These are phyloP conservation scores for Eupithecia subumbrata DNA, from an alignment of 2,888 invertebrate species.

Conservation along the genomic window DNA sequence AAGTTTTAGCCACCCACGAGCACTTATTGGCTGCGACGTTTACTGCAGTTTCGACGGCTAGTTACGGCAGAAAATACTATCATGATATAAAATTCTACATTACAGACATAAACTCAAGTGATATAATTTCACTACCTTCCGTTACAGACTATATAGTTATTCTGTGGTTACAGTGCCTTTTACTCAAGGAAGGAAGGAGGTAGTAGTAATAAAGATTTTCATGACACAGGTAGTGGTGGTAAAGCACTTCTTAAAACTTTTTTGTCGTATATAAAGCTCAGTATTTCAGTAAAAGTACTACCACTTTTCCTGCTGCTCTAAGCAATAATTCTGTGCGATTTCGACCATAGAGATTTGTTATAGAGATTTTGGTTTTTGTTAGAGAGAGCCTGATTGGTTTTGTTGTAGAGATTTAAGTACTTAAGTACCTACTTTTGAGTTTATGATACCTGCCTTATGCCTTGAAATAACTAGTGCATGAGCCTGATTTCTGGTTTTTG, in stretches of 20 bases:
- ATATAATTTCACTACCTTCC: slow-evolving; percentile 1
- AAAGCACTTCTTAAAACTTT: background rate
- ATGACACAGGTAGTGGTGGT: background rate
- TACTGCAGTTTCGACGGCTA: slow-evolving; percentile 10
- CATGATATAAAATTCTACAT: slow-evolving; percentile 6
- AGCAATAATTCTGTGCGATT: background rate
- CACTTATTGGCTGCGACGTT: slow-evolving; percentile 9
- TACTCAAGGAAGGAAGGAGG: background rate
- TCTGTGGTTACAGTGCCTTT: background rate
- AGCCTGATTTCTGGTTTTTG: too few relatives aligned
- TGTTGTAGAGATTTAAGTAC: background rate
- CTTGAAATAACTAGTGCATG: background rate
- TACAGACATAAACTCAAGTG: background rate
- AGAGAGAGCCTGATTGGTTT: too few relatives aligned
- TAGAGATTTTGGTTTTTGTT: too few relatives aligned
- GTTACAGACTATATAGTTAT: background rate
- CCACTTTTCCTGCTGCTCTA: background rate
- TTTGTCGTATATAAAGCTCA: background rate
- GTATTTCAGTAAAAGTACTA: background rate
- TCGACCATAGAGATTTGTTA: background rate
- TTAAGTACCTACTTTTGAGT: too few relatives aligned
- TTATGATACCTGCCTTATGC: too few relatives aligned
- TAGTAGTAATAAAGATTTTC: background rate
- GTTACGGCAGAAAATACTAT: slow-evolving; percentile 2
- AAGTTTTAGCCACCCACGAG: slow-evolving; percentile 1